Evolutionary conservation across 2,113 vertebrate genomes (phyloP), one percentile per base, ranked within the genome.

Genomic region (Hippocampus barbouri): DNA sequence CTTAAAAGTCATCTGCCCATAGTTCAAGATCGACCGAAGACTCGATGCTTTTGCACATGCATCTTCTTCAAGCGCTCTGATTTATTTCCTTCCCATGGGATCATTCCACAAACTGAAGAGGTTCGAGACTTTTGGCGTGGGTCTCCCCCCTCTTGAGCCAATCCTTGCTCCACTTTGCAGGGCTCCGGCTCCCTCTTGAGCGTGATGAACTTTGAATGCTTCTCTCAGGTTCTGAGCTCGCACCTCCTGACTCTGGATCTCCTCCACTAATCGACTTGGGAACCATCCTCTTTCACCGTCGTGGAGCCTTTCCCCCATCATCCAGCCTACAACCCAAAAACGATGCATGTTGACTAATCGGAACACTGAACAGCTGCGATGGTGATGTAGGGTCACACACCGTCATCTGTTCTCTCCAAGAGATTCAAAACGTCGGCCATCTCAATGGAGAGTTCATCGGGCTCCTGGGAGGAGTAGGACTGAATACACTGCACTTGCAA

Each of bases 251-350:
- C 94, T 99, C 84, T 95, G 84, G 82, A 99, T 98, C 84, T 95
- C 95, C 78, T 99, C 97, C 10, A 94, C 94, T 51, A 94, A 93
- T 66, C 93, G 93, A 86, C 90, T 94, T 68, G 96, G 97, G 90
- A 99, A 98, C 97, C 97, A 99, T 83, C 97, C 97, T 87, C 93
- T 94, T 84, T 99, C 97, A 18, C 96, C 94, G 77, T 99, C 97
- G 0, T 98, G 96, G 66, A 99, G 93, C 16, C 97, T 93, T 76
- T 99, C 96, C 0, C 95, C 97, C 80, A 97, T 92, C 89, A 98
- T 95, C 97, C 97, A 99, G n/a, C 96, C 97, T 97, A 27, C 68
- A 7, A 56, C 15, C 23, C 43, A 30, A 8, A 34, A 9, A 34
- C 9, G 20, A 59, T 10, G 49, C 5, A 43, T 9, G 1, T 66